Evolutionary conservation across 2,113 vertebrate species (phyloP).

Genomic region (Struthio camelus): DNA sequence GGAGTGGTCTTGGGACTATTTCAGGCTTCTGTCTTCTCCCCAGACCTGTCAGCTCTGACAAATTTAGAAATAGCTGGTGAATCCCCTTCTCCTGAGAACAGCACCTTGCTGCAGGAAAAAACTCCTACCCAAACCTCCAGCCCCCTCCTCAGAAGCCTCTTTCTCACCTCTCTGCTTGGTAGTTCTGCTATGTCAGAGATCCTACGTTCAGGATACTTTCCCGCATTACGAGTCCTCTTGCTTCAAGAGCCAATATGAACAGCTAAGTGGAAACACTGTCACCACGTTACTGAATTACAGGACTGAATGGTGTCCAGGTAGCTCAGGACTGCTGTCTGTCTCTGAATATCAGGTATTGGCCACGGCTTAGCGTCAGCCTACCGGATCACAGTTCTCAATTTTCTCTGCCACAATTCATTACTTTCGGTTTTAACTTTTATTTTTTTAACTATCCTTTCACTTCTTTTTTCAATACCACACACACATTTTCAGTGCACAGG

Average conservation of each 20-base stretch:
- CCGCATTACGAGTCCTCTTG: not conserved
- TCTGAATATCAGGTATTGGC: not conserved
- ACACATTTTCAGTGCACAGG: not conserved
- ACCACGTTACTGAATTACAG: not conserved
- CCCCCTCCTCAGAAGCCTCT: not conserved
- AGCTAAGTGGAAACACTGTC: not conserved
- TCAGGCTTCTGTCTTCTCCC: not conserved
- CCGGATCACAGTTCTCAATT: not conserved
- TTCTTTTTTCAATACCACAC: not conserved
- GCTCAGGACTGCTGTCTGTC: not conserved
- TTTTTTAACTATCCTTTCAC: not conserved
- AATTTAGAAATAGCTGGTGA: not conserved
- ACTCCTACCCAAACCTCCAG: fast-evolving
- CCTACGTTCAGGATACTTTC: fast-evolving
- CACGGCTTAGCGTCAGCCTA: not conserved
- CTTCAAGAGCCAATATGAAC: not conserved
- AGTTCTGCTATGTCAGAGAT: not conserved
- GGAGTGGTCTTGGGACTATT: not conserved
- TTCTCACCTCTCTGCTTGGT: not conserved
- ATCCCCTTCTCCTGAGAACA: not conserved
- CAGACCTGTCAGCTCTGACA: not conserved
- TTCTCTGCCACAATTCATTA: not conserved
- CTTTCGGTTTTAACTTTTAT: not conserved
- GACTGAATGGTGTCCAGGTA: not conserved
- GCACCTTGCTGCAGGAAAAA: not conserved